A percentile compares a stretch with the other conserved stretches of the same genome.
Conservation (phyloP, 2,797 vertebrate species). For the Hypotaenidia okinawae region DNA sequence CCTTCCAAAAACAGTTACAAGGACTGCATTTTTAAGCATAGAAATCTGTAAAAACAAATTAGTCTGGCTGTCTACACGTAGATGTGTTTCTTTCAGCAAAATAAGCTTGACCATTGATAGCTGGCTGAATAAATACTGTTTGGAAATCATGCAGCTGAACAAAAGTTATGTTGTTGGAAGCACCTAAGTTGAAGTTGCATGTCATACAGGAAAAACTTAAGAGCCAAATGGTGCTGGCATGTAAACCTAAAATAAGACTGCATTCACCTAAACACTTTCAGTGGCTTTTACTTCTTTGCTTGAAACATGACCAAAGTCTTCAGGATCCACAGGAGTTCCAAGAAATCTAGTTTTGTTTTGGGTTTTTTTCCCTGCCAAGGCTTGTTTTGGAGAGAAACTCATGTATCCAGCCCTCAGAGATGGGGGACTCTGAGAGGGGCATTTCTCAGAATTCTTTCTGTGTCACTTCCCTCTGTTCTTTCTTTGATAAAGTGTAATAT, state of each 20-base stretch:
- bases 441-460: not conserved
- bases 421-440: not conserved
- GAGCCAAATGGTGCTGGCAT: not conserved
- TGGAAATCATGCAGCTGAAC: not conserved
- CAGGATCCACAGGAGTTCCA: not conserved
- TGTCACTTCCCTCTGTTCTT: not conserved
- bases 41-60: not conserved
- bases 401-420: not conserved
- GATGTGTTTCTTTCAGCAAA: not conserved
- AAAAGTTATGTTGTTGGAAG: not conserved
- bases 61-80: not conserved
- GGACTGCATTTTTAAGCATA: not conserved
- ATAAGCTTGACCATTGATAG: not conserved
- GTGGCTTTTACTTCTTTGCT: not conserved
- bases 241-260: not conserved
- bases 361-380: not conserved
- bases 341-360: not conserved
- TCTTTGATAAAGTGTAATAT: not conserved
- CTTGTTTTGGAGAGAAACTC: rapidly evolving
- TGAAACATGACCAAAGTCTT: not conserved
- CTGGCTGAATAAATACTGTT: not conserved
- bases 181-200: not conserved
- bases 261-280: not conserved
- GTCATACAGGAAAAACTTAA: not conserved
- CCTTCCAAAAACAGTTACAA: not conserved